A percentile compares a stretch with the other conserved stretches of the same genome.
Conservation (phyloP, 2,797 vertebrate species). For the Sebastes steindachneri region DNA sequence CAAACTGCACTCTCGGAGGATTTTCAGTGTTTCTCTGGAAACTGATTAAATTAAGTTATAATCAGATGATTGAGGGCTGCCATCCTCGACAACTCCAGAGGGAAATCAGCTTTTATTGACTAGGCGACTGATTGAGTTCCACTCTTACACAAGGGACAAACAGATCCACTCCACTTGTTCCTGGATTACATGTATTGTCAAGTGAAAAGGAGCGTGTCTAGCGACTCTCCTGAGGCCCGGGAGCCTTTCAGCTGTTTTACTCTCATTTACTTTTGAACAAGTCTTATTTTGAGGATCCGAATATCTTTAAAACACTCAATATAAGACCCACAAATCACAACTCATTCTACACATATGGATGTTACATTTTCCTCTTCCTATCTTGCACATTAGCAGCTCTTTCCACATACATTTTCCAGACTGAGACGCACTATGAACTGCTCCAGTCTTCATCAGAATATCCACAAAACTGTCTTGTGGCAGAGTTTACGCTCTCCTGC, state of each 20-base stretch:
- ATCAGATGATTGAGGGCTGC: constrained; percentile 68
- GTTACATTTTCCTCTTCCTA: not conserved
- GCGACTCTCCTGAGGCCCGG: constrained; percentile 18
- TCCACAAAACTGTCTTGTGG: constrained; percentile 16
- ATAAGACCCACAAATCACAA: not conserved
- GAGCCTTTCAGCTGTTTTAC: constrained; percentile 10
- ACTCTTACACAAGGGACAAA: constrained; percentile 44
- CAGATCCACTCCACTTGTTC: constrained; percentile 58
- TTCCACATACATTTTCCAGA: constrained; percentile 21
- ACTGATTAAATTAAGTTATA: constrained; percentile 68
- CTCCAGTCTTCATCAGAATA: constrained; percentile 27
- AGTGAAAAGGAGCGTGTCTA: constrained; percentile 43
- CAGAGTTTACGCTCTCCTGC: constrained; percentile 3
- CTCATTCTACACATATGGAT: not conserved
- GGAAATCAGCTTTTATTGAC: constrained; percentile 71
- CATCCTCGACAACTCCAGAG: constrained; percentile 56
- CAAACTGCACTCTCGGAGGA: constrained; percentile 27
- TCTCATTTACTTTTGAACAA: constrained; percentile 14
- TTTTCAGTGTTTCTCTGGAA: constrained; percentile 24
- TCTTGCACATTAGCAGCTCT: constrained; percentile 3
- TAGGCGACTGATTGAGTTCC: constrained; percentile 47
- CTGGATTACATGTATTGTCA: constrained; percentile 54
- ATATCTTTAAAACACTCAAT: not conserved
- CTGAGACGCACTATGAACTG: not conserved
- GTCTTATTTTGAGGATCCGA: not conserved